A percentile compares a stretch with the other conserved stretches of the same genome.
phyloP scores from a whole-genome alignment of 2,888 invertebrate genomes.

The Cepaea hortensis region DNA sequence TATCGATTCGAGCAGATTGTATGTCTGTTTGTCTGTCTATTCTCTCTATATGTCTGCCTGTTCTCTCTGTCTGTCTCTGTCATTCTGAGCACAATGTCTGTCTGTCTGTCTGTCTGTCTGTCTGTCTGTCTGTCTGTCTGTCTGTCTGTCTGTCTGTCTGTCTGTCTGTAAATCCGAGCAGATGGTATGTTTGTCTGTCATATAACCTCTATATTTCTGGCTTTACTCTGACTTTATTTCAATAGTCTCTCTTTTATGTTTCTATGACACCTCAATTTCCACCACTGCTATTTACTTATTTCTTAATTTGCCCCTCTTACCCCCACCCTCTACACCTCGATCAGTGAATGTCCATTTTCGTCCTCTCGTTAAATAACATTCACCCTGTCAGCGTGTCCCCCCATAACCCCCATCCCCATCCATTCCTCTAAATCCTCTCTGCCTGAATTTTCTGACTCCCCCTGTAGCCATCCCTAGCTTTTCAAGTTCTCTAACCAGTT shows the following conservation, averaged over 20 bases:
- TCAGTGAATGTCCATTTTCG: background rate
- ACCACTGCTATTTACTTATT: background rate
- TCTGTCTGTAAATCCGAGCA: background rate
- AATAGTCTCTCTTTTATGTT: background rate
- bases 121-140: no score
- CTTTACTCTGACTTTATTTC: background rate
- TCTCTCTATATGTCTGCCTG: no score
- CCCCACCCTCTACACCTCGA: background rate
- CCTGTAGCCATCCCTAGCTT: background rate
- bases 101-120: no score
- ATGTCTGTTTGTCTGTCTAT: no score
- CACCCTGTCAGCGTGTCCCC: background rate
- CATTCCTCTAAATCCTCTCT: background rate
- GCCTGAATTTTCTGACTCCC: no score
- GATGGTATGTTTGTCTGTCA: background rate
- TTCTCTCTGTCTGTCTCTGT: no score
- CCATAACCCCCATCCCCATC: background rate
- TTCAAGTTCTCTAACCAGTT: constrained; percentile 27
- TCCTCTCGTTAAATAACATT: constrained; percentile 20
- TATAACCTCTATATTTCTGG: background rate
- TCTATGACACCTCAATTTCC: no score
- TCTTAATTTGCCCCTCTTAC: background rate
- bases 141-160: no score
- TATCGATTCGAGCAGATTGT: no score
- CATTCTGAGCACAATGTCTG: no score